Base-by-base conservation (phyloP, 2,888 invertebrate species). In the Sarcophaga variegata region DNA sequence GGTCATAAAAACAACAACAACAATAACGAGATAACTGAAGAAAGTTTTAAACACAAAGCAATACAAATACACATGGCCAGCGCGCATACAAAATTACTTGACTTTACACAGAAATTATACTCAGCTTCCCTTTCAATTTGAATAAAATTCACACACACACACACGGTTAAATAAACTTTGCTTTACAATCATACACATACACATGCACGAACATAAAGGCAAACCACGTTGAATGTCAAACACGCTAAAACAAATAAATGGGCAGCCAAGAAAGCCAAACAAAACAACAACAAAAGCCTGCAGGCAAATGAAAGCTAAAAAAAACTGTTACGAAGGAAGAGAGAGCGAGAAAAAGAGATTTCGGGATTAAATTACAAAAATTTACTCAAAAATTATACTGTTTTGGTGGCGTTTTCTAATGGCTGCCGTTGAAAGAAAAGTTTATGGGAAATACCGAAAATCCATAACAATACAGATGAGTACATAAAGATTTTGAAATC, bases 1-100 rank as follows among this genome's bases (percentile, higher is more conserved):
- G 64, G 69, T 70, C 79, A 80, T 75, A 75, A 27, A 47, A 49
- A 37, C 14, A 60, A 59, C 20, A 72, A 72, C 27, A 47, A 45
- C 11, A 70, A 62, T 1, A 5, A 27, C 6, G 8, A 37, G 8
- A 37, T 37, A 37, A 37, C 37, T 37, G 6, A 37, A 37, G 8
- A 37, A 37, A 37, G 37, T 37, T 37, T 37, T 37, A 37, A 37
- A 37, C 37, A 37, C 37, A 37, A 37, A 37, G 69, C 49, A 69
- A 67, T 37, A 75, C 62, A 27, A 37, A 37, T 37, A 37, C 8
- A 37, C 37, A 37, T 10, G 37, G 10, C 37, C 37, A 54, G 12
- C 14, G 49, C 14, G 14, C 4, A 4, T 54, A 54, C 4, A 54
- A 54, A 14, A 54, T 54, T 4, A 54, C 54, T 54, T 14, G 54